Percentiles rank a stretch among this genome's conserved stretches.
These are phyloP conservation scores for Parthenolecanium corni DNA, from an alignment of 2,888 invertebrate genomes.

Conservation along the genomic window DNA sequence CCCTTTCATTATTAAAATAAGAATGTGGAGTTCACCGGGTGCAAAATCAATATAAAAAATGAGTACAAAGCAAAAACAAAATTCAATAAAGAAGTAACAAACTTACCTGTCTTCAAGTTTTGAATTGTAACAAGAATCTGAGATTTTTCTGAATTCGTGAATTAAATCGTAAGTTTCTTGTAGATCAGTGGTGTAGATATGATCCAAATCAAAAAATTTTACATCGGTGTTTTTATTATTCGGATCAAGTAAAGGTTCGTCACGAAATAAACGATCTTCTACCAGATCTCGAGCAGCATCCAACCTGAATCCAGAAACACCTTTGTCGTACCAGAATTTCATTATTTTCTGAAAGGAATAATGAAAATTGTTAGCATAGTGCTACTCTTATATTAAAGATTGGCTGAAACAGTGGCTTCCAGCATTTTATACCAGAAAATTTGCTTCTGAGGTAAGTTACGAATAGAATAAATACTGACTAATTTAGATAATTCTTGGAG, in stretches of 20 bases:
- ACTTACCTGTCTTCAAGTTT: not conserved
- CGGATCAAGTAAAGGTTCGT: not conserved
- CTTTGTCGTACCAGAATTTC: not conserved
- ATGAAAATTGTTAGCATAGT: too few species aligned
- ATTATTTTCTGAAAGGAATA: not conserved
- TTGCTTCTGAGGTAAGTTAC: too few species aligned
- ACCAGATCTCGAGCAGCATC: not conserved
- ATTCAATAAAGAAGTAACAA: too few species aligned
- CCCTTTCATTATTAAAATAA: too few species aligned
- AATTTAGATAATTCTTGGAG: too few species aligned
- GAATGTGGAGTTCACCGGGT: too few species aligned
- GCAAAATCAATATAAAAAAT: too few species aligned
- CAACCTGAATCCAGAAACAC: not conserved
- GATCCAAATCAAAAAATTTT: not conserved
- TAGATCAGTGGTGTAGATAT: not conserved
- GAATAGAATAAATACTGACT: too few species aligned
- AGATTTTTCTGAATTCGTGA: not conserved
- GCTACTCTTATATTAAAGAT: too few species aligned
- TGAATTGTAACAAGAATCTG: not conserved
- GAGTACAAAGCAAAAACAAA: too few species aligned
- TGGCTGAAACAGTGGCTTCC: too few species aligned
- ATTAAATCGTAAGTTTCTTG: not conserved
- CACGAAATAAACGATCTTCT: not conserved
- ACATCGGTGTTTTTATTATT: not conserved
- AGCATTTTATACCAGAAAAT: too few species aligned